Evolutionary conservation across 2,888 invertebrate species (phyloP), one percentile per base, ranked within the genome.

Genomic region (Troides helena): DNA sequence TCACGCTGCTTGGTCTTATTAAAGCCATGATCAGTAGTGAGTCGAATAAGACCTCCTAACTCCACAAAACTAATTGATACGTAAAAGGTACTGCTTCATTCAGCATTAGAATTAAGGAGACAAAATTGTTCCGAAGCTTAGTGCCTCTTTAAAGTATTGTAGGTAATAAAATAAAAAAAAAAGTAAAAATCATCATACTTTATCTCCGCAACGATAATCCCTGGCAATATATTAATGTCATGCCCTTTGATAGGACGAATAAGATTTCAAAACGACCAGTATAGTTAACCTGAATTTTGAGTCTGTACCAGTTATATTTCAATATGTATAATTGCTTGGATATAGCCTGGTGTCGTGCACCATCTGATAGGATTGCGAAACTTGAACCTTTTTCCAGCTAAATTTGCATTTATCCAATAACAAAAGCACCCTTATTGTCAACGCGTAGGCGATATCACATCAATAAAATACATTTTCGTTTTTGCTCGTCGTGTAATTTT

Each of bases 41-140:
- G n/a, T n/a, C n/a, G n/a, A n/a, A 1, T 43, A 43, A 78, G 82
- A 81, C 73, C 81, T 74, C 59, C 70, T 62, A 30, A 30, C 58
- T 65, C 60, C 71, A 1, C 72, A 70, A 17, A 67, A 71, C 70
- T n/a, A 23, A 46, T 43, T 18, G 12, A 53, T 39, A 60, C 1
- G n/a, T n/a, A 17, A 60, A n/a, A 60, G 63, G 25, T 46, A 64
- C 21, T n/a, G 10, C 10, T 50, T 14, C 3, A 8, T 50, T 18
- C 2, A 30, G 14, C n/a, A 43, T 46, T 69, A 39, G 74, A 82
- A 62, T 80, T 84, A 77, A 60, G 21, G 21, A 21, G 21, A 21
- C 21, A 21, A 21, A 21, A 21, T 21, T 21, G 21, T 21, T 21
- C 21, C 21, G 21, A 21, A 21, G 21, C 21, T 21, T 2, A 36